phyloP scores from a whole-genome alignment of 1,140 invertebrate species.

The Macrobrachium nipponense region DNA sequence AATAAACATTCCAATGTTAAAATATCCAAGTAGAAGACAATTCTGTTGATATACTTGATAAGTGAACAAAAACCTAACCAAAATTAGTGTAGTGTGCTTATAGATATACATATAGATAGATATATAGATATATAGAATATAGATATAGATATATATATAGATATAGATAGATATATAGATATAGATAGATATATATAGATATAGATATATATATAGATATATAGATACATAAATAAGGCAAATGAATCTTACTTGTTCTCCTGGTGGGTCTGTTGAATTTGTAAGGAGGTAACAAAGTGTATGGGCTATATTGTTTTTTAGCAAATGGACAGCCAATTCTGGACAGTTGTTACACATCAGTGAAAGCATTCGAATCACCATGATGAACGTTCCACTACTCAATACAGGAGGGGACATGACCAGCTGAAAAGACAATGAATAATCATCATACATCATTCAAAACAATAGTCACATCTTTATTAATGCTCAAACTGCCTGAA shows the following conservation, averaged over 20 bases:
- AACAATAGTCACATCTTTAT: no score
- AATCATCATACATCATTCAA: neutral
- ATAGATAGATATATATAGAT: no score
- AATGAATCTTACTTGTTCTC: conserved; percentile 46
- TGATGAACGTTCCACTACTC: conserved; percentile 94
- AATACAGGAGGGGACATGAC: conserved; percentile 93
- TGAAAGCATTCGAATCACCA: conserved; percentile 93
- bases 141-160: no score
- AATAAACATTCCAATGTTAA: no score
- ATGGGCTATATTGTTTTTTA: conserved; percentile 95
- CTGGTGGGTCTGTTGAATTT: conserved; percentile 55
- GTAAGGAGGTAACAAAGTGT: conserved; percentile 74
- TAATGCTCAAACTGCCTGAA: no score
- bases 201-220: no score
- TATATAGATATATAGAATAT: no score
- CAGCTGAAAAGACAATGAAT: conserved; percentile 73
- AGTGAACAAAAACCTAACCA: neutral
- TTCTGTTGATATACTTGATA: neutral
- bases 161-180: no score
- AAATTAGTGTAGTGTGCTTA: no score
- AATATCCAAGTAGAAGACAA: neutral
- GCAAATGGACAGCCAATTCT: conserved; percentile 87
- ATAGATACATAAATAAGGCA: no score
- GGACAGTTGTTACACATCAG: conserved; percentile 95
- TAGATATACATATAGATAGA: no score